Evolutionary conservation across 2,797 vertebrate species (phyloP), one percentile per base, ranked within the genome.

Genomic region (Acanthurus leucopareius): DNA sequence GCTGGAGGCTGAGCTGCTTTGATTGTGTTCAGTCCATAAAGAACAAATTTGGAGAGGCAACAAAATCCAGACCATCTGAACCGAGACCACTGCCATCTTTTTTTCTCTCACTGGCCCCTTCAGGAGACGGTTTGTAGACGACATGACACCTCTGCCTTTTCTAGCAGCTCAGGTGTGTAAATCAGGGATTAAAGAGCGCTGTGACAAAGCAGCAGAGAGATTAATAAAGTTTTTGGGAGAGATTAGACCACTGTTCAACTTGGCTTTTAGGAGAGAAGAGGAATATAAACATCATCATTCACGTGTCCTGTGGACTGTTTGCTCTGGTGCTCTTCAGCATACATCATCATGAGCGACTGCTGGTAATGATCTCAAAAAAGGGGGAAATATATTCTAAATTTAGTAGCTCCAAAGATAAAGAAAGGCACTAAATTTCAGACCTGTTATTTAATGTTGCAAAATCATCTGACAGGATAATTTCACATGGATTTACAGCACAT

Each of bases 211-310:
- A 61, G 51, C 19, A 38, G 22, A 68, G 58, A 32, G 66, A 83
- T 72, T 73, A 77, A 79, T 42, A 4, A 10, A 40, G 11, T 77
- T 68, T 71, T 56, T 25, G 25, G 25, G 25, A 25, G 25, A 25
- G 25, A 25, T 25, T 25, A 25, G 54, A 77, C 38, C 20, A 19
- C 40, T 38, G 60, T 56, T 82, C 71, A 70, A 64, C 63, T 61
- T 82, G 2, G 35, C 86, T 77, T 80, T 83, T 69, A 72, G 35
- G 52, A 63, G 53, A 62, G 52, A 70, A 82, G 68, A 59, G 51
- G 25, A 81, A 71, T 52, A 67, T 75, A 70, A 80, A 84, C 76
- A 82, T 49, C 49, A 82, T 85, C 38, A 20, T 51, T 88, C 75
- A 57, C 74, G 73, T 63, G 59, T 72, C 15, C 1, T 0, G 19